These are phyloP conservation scores for Drosophila quadrilineata DNA, from an alignment of 1,140 invertebrate genomes.

Conservation along the genomic window DNA sequence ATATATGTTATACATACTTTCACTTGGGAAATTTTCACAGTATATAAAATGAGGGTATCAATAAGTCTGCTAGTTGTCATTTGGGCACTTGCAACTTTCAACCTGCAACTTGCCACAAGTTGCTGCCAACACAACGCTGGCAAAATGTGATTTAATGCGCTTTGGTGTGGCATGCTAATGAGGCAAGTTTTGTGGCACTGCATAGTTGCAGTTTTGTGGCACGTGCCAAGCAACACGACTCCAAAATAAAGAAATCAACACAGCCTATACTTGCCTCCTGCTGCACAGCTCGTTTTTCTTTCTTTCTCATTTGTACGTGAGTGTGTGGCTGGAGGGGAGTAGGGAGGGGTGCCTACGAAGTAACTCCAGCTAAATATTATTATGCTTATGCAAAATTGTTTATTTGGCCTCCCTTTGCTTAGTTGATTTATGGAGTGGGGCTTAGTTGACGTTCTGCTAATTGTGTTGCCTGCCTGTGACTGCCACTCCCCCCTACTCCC, in stretches of 20 bases:
- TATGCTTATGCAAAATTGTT: constrained; percentile 42
- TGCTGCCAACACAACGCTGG: neutral
- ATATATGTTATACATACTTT: too few relatives aligned
- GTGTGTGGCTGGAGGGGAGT: too few relatives aligned
- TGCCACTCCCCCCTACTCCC: neutral
- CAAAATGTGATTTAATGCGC: constrained; percentile 49
- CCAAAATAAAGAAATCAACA: constrained; percentile 6
- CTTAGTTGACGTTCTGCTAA: constrained; percentile 40
- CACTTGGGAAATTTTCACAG: too few relatives aligned
- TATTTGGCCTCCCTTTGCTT: neutral
- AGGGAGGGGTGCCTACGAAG: too few relatives aligned
- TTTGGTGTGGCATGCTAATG: constrained; percentile 46
- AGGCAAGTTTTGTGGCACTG: constrained; percentile 31
- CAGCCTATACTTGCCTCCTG: neutral
- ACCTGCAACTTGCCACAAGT: constrained; percentile 24
- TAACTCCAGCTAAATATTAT: constrained; percentile 31
- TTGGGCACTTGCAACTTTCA: neutral
- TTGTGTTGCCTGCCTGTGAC: constrained; percentile 24
- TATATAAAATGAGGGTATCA: too few relatives aligned
- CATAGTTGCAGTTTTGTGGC: constrained; percentile 28
- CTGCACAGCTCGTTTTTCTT: neutral
- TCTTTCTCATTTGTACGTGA: constrained; percentile 14
- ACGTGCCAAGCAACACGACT: constrained; percentile 32
- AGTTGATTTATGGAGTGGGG: constrained; percentile 39
- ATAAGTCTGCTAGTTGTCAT: too few relatives aligned